Evolutionary conservation across 2,113 vertebrate genomes (phyloP).

Genomic region (Lampris incognitus): DNA sequence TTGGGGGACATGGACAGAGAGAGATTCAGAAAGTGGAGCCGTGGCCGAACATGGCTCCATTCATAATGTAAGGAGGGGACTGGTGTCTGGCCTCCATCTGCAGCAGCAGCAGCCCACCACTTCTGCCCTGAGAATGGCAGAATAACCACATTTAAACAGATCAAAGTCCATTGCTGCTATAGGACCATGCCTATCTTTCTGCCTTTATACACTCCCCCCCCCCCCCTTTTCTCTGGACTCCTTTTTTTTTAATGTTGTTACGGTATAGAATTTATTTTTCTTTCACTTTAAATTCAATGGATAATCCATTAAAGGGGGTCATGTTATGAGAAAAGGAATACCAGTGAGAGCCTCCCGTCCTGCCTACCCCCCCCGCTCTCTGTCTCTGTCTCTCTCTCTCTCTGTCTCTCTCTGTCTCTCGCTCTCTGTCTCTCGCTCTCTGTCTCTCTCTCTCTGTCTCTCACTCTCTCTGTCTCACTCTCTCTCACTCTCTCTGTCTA

Average conservation of each 20-base stretch:
- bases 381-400: too few species aligned
- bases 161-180: slow-evolving; percentile 39
- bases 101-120: too few species aligned
- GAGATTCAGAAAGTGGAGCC: background rate
- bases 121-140: slow-evolving; percentile 13
- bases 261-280: slow-evolving; percentile 42
- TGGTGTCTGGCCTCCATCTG: too few species aligned
- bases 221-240: slow-evolving; percentile 13
- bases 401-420: too few species aligned
- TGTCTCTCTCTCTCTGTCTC: too few species aligned
- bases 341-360: slow-evolving; percentile 37
- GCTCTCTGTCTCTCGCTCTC: too few species aligned
- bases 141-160: slow-evolving; percentile 18
- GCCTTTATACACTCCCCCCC: slow-evolving; percentile 38
- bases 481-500: too few species aligned
- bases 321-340: slow-evolving; percentile 60
- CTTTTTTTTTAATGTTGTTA: slow-evolving; percentile 32
- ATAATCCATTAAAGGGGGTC: slow-evolving; percentile 46
- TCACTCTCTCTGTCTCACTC: too few species aligned
- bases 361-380: too few species aligned
- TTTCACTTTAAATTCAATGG: slow-evolving; percentile 63
- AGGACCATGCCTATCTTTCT: background rate
- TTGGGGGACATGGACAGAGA: background rate
- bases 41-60: too few species aligned
- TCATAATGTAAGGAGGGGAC: too few species aligned